Base-by-base conservation (phyloP, 2,797 vertebrate genomes). In the Malurus splendens region DNA sequence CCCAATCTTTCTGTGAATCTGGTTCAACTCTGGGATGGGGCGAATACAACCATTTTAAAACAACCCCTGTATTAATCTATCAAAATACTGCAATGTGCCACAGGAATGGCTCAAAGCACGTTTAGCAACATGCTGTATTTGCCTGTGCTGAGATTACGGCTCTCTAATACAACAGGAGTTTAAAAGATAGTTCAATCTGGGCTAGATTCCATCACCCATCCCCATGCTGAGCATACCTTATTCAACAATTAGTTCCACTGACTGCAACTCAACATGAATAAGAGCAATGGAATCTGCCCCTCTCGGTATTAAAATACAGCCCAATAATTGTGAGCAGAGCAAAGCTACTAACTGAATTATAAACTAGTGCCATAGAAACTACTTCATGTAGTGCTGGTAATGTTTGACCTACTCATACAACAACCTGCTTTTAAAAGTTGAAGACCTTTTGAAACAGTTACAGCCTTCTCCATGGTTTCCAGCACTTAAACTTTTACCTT, bases 241-340 rank as follows among this genome's bases (percentile, higher is more conserved):
- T 66, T 82, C 90, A 87, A 88, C 78, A 84, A 91, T 91, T 92
- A 94, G 93, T 94, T 94, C 87, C 91, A 89, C 74, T 91, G 87
- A 90, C 77, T 90, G 56, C 52, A 86, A 54, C 52, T 67, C 48
- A 89, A 56, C 23, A 9, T 67, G 83, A 93, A 24, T 82, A 90
- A 87, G 28, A 83, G 48, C 80, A 90, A 86, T 84, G 88, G 81
- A 92, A 93, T 92, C 81, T 2, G 1, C 44, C 38, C 48, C 52
- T 61, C 68, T 84, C 61, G 7, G 22, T 88, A 68, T 38, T 86
- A 86, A 86, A 89, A 86, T 57, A 47, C 27, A 90, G 64, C 48
- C 68, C 44, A n/a, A 30, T 61, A 51, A 73, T 23, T 70, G 59
- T 30, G 52, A 79, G 36, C 14, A 56, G 56, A 92, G 54, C 39